Evolutionary conservation across 1,140 invertebrate species (phyloP).

Genomic region (Saxidomus purpurata): DNA sequence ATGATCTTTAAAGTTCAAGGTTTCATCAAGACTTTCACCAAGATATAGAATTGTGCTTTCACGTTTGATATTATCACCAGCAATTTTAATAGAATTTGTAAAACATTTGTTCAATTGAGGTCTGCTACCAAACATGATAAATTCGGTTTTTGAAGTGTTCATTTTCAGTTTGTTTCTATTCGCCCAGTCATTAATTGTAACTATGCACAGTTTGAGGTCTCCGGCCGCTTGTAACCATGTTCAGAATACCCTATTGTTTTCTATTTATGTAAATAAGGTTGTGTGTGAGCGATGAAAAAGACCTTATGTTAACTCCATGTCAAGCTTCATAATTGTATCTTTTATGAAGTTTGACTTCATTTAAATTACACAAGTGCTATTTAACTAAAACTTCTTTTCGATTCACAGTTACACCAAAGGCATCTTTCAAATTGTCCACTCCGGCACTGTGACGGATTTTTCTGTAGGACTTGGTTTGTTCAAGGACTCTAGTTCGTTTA

Average conservation of each 20-base stretch:
- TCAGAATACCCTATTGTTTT: too few relatives aligned
- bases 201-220: too few relatives aligned
- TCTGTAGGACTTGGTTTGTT: constrained; percentile 92
- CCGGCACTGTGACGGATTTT: constrained; percentile 94
- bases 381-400: constrained; percentile 23
- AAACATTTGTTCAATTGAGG: neutral
- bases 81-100: neutral
- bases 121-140: neutral
- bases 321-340: too few relatives aligned
- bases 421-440: constrained; percentile 94
- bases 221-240: too few relatives aligned
- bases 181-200: too few relatives aligned
- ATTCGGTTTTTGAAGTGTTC: too few relatives aligned
- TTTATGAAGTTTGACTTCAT: too few relatives aligned
- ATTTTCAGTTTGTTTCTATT: too few relatives aligned
- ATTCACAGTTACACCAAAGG: constrained; percentile 86
- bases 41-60: neutral
- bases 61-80: neutral
- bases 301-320: too few relatives aligned
- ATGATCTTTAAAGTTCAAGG: neutral
- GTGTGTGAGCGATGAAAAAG: too few relatives aligned
- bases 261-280: too few relatives aligned
- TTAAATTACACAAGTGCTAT: too few relatives aligned
- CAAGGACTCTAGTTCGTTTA: constrained; percentile 90
- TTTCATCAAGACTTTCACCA: neutral